Base-by-base conservation (phyloP, 2,888 invertebrate species). In the Thelaira solivaga region DNA sequence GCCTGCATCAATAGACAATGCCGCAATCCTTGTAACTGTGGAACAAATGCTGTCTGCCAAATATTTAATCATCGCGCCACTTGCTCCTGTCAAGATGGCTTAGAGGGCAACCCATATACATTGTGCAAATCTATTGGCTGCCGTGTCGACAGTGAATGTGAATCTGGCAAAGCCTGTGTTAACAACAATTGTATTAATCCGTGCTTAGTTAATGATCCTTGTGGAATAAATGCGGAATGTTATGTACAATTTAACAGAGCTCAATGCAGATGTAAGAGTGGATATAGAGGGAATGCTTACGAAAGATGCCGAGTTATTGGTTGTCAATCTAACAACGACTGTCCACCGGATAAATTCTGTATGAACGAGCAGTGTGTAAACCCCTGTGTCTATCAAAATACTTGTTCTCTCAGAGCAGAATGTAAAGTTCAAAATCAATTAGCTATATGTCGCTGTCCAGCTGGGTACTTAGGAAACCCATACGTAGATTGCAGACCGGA, bases 1-100 rank as follows among this genome's bases (percentile, higher is more conserved):
- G 93, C 96, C 8, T 97, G 97, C 85, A 92, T 96, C 43, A 96
- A 96, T 85, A 91, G 96, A 83, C 92, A 95, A 82, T 97, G 97
- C 85, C 92, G 95, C 82, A 94, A 95, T 83, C 96, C 96, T 11
- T 97, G 97, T 87, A 94, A 94, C 84, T 97, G 97, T 86, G 97
- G 97, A 61, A 92, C 92, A 39, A 94, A 96, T 84, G 94, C 96
- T 39, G 92, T 94, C 82, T 97, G 97, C 84, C 92, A 92, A 80
- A 93, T 97, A 5, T 92, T 92, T 78, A 93, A 95, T 83, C 97
- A 97, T 86, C 92, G 96, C 76, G 96, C 96, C 1, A 92, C 95
- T 36, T 97, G 97, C 87, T 94, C 95, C 2, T 97, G 97, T 86
- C 91, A 92, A 83, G 92, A 94, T 83, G 96, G 96, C 31, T 95